These are phyloP conservation scores for Leptarthrus brevirostris DNA, from an alignment of 2,888 invertebrate genomes.

Conservation along the genomic window DNA sequence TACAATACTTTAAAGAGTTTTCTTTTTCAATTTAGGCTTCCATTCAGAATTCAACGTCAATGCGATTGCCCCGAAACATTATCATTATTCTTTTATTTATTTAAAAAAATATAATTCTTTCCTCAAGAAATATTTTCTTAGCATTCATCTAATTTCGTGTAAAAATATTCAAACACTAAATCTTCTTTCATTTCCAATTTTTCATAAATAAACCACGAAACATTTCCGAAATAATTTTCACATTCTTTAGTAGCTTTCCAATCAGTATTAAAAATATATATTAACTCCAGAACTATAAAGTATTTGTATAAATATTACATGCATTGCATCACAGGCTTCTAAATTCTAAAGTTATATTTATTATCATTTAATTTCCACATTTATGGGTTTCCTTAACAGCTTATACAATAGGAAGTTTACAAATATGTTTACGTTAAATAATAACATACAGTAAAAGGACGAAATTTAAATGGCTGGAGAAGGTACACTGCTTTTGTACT, in stretches of 20 bases:
- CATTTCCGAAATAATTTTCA: not conserved
- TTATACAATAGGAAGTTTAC: not conserved
- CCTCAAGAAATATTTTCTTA: slow-evolving; percentile 2
- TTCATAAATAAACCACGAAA: not conserved
- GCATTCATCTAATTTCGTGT: slow-evolving; percentile 21
- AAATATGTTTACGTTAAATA: too few relatives aligned
- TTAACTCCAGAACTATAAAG: slow-evolving; percentile 26
- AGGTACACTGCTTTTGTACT: slow-evolving; percentile 21
- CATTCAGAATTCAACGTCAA: slow-evolving; percentile 11
- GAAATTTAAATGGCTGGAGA: slow-evolving; percentile 25
- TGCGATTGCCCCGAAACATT: slow-evolving; percentile 1
- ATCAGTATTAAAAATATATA: slow-evolving; percentile 28
- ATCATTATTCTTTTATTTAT: slow-evolving; percentile 6
- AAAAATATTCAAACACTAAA: slow-evolving; percentile 41
- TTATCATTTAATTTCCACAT: slow-evolving; percentile 20
- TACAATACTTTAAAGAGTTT: too few relatives aligned
- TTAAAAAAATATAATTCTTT: slow-evolving; percentile 39
- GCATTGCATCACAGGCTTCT: slow-evolving; percentile 47
- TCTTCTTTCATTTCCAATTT: slow-evolving; percentile 14
- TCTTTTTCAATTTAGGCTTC: slow-evolving; percentile 5
- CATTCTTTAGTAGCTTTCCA: slow-evolving; percentile 21
- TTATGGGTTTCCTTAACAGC: slow-evolving; percentile 21
- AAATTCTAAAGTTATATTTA: slow-evolving; percentile 43
- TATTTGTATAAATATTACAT: slow-evolving; percentile 42
- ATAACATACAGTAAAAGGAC: slow-evolving; percentile 3